Conservation (phyloP, 2,888 invertebrate genomes). For the Tetranychus truncatus region DNA sequence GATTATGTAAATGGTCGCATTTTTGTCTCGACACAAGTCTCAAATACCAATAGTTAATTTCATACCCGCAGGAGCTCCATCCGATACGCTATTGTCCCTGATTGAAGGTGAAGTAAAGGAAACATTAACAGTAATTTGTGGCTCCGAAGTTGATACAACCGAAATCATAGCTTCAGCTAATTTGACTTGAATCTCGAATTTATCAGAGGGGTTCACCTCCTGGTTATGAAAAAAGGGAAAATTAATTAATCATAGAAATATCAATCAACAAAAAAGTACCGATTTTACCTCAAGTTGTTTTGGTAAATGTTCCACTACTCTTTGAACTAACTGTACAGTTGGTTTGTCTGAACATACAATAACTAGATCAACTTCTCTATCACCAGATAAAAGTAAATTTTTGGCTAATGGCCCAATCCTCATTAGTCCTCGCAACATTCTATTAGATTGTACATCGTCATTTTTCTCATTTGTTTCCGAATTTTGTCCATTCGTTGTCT, state of each 20-base stretch:
- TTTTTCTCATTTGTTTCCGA: conserved; percentile 30
- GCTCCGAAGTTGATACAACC: conserved; percentile 53
- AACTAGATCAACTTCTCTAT: conserved; percentile 72
- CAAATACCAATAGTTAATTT: conserved; percentile 5
- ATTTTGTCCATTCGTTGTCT: neutral
- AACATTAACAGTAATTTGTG: conserved; percentile 53
- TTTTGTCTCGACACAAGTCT: neutral
- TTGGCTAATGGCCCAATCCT: conserved; percentile 78
- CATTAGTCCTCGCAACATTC: conserved; percentile 87
- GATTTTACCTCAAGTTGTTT: conserved; percentile 46
- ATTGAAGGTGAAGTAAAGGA: conserved; percentile 80
- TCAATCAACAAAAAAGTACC: neutral
- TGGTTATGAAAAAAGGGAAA: neutral
- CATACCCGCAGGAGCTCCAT: conserved; percentile 24
- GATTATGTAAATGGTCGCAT: neutral
- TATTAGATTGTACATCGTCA: conserved; percentile 43
- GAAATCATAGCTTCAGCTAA: conserved; percentile 59
- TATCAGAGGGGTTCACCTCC: neutral
- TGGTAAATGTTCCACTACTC: conserved; percentile 66
- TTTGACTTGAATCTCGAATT: conserved; percentile 16
- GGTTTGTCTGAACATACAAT: conserved; percentile 88
- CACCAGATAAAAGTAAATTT: conserved; percentile 70
- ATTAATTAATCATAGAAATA: neutral
- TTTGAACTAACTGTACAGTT: conserved; percentile 60
- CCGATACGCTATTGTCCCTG: conserved; percentile 43